These are phyloP conservation scores for Antitype chi DNA, from an alignment of 2,888 invertebrate genomes.

Conservation along the genomic window DNA sequence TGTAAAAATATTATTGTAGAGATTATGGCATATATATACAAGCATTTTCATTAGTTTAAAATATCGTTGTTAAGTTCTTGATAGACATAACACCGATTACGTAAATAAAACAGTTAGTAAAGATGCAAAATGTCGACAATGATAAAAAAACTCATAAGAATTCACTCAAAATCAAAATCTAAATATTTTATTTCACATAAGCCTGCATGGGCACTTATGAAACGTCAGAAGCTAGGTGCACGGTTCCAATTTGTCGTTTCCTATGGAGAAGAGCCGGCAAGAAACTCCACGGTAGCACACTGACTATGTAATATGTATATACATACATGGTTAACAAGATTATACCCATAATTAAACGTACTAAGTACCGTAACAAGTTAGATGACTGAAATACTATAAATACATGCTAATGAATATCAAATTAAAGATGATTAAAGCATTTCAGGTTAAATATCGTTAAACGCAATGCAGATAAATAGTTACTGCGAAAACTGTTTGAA, in stretches of 20 bases:
- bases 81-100: neutral
- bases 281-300: no score
- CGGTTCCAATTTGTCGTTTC: no score
- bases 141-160: neutral
- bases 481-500: constrained; percentile 53
- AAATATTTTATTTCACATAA: no score
- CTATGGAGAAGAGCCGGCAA: no score
- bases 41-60: neutral
- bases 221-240: no score
- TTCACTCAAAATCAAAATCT: no score
- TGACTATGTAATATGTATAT: neutral
- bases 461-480: constrained; percentile 54
- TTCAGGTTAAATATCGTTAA: constrained; percentile 55
- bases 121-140: neutral
- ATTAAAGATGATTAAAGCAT: constrained; percentile 52
- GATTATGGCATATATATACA: neutral
- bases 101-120: neutral
- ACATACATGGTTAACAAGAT: constrained; percentile 2
- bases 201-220: no score
- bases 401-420: constrained; percentile 15
- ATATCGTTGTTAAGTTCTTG: neutral
- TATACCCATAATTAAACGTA: constrained; percentile 7
- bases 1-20: neutral
- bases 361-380: constrained; percentile 7
- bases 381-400: constrained; percentile 25